Base-by-base conservation (phyloP, 2,113 vertebrate genomes). In the Cyprinodon tularosa region DNA sequence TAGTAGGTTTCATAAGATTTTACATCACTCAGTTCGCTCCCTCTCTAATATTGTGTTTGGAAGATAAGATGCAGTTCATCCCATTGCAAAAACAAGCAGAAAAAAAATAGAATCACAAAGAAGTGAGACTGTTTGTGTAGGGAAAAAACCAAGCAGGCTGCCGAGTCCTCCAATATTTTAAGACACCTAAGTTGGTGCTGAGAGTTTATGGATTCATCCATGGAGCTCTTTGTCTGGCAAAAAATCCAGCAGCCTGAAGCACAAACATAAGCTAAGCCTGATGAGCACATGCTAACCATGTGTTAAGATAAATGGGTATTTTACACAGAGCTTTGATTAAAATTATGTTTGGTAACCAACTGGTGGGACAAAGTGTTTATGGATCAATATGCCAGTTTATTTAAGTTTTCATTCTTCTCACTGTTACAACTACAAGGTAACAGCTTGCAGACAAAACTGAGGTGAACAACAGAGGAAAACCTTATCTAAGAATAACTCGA, bases 1-100 rank as follows among this genome's bases (percentile, higher is more conserved):
- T 93, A 91, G 89, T 67, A 76, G 87, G 83, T 92, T 92, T 86
- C 81, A 82, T 72, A 88, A 88, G 72, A 83, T 85, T 84, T 77
- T 67, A 81, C 85, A 90, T 84, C 82, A 82, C 84, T 84, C 86
- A 76, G 62, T 84, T 84, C 70, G 14, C 63, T 73, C 80, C 45
- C 77, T 77, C 75, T 87, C 75, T 78, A 78, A 85, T 78, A 82
- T 86, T 86, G 80, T 82, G 77, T 86, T 85, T 66, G 61, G 66
- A 64, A 81, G 84, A 88, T 92, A 91, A 92, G 87, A 85, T 42
- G 44, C 66, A 62, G 64, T 78, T 89, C 77, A 89, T 88, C 71
- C 74, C 61, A 36, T 63, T 1, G 64, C 81, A 81, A 81, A 38
- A 80, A 80, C 79, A 77, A 77, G 50, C 69, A 17, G 73, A 68